Conservation (phyloP, 53 echinoderm and acorn worm genomes). For the Astropecten irregularis region DNA sequence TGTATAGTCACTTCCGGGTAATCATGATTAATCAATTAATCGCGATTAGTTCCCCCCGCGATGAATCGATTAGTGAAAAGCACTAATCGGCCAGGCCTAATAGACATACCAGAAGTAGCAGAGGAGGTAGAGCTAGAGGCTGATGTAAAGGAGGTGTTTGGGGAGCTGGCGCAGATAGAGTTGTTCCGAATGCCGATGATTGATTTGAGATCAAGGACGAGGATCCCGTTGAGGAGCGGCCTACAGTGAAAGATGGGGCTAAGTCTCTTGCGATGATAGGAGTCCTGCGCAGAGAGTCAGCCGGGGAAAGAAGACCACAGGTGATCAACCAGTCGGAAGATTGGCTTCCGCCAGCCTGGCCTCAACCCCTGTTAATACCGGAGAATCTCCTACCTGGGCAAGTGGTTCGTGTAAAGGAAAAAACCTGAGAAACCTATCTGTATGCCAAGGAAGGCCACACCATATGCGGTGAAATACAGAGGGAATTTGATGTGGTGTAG, state of each 20-base stretch:
- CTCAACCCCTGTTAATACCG: not conserved
- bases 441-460: conserved; percentile 7
- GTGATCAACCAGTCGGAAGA: not conserved
- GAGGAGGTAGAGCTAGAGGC: not conserved
- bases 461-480: not conserved
- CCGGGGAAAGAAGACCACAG: not conserved
- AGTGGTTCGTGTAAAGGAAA: not conserved
- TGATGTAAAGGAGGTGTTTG: not conserved
- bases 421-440: conserved; percentile 1
- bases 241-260: not conserved
- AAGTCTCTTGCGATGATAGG: not conserved
- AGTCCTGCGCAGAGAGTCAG: not conserved
- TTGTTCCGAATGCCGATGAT: not conserved
- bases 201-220: not conserved
- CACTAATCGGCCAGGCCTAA: too few relatives aligned
- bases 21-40: too few relatives aligned
- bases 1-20: too few relatives aligned
- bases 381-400: conserved; percentile 21
- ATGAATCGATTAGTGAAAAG: too few relatives aligned
- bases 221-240: not conserved
- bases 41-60: too few relatives aligned
- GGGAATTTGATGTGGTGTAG: not conserved
- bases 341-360: not conserved
- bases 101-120: not conserved
- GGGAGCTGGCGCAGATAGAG: not conserved